These are phyloP conservation scores for Aphaenogaster floridana DNA, from an alignment of 1,140 invertebrate genomes.

Conservation along the genomic window DNA sequence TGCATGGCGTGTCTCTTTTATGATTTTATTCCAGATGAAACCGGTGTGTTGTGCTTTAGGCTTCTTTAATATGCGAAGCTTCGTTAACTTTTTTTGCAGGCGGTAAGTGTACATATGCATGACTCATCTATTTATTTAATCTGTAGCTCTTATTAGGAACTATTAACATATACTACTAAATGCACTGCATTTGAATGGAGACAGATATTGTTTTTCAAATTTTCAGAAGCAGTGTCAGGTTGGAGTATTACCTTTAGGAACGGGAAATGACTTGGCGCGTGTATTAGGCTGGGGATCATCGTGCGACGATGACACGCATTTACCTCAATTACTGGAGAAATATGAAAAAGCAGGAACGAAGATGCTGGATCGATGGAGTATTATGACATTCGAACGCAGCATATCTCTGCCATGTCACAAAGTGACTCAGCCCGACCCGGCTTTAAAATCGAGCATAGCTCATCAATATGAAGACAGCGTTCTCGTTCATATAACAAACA, in stretches of 20 bases:
- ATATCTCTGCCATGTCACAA: constrained; percentile 89
- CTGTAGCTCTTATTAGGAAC: not conserved
- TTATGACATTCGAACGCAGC: constrained; percentile 95
- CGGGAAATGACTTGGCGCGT: constrained; percentile 97
- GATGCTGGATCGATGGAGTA: constrained; percentile 98
- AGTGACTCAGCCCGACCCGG: constrained; percentile 87
- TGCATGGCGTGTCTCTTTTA: constrained; percentile 81
- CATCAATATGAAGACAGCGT: constrained; percentile 93
- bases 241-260: constrained; percentile 97
- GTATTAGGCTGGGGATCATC: constrained; percentile 98
- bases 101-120: constrained; percentile 77
- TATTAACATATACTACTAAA: constrained; percentile 11
- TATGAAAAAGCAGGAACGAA: constrained; percentile 98
- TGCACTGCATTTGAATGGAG: not conserved
- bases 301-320: constrained; percentile 97
- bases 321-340: constrained; percentile 96
- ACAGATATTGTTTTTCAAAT: constrained; percentile 54
- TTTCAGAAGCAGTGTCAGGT: constrained; percentile 95
- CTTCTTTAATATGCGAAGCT: constrained; percentile 79
- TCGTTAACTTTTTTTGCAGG: constrained; percentile 82
- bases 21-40: constrained; percentile 81
- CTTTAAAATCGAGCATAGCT: constrained; percentile 85
- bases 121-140: constrained; percentile 24
- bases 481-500: constrained; percentile 94
- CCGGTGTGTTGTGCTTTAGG: constrained; percentile 75